phyloP scores from a whole-genome alignment of 2,113 vertebrate genomes.

The Origma solitaria region DNA sequence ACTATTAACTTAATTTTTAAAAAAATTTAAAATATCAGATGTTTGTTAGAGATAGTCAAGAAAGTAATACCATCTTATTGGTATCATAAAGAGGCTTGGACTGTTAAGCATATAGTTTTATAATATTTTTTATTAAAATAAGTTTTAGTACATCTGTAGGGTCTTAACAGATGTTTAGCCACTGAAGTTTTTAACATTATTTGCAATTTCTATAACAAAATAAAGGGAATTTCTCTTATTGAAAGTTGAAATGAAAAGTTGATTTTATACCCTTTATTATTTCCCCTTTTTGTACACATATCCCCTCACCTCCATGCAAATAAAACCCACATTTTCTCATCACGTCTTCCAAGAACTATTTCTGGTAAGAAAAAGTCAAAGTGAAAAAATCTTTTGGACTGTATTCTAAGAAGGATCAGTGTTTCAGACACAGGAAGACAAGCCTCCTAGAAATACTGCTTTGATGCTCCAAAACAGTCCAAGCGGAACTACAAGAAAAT shows the following conservation, averaged over 20 bases:
- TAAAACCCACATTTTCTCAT: not conserved
- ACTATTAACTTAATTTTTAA: too few species aligned
- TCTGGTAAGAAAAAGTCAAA: not conserved
- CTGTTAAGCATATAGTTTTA: not conserved
- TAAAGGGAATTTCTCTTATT: not conserved
- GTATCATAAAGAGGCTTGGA: not conserved
- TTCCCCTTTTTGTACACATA: not conserved
- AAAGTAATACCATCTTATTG: not conserved
- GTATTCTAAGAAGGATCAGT: not conserved
- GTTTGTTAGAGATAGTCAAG: not conserved
- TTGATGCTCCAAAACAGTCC: not conserved
- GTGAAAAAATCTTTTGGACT: not conserved
- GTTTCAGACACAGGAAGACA: not conserved
- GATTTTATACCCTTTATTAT: not conserved
- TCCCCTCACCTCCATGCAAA: fast-evolving
- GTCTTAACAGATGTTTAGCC: not conserved
- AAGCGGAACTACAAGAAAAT: not conserved
- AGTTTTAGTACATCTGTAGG: not conserved
- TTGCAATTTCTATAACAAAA: not conserved
- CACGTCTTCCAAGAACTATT: not conserved
- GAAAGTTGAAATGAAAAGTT: not conserved
- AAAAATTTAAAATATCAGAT: not conserved
- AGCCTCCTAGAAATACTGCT: not conserved
- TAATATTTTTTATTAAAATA: not conserved
- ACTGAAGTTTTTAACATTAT: not conserved